These are phyloP conservation scores for Maccullochella peelii DNA, from an alignment of 2,113 vertebrate genomes.

Conservation along the genomic window DNA sequence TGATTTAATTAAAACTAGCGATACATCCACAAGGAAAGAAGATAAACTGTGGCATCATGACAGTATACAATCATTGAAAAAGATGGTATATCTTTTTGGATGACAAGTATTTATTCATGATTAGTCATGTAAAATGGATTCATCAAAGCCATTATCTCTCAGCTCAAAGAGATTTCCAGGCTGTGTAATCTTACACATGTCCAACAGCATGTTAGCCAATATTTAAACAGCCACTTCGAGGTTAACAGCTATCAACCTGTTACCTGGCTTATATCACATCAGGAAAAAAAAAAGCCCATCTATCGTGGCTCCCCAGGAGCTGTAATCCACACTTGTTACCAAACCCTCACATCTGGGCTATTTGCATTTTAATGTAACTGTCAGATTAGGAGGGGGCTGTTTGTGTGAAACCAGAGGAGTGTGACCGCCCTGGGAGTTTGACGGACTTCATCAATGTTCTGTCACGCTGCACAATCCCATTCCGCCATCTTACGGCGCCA, in stretches of 20 bases:
- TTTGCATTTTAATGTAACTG: slow-evolving; percentile 84
- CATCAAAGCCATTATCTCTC: slow-evolving; percentile 49
- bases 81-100: slow-evolving; percentile 36
- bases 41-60: slow-evolving; percentile 53
- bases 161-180: slow-evolving; percentile 48
- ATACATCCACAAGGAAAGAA: slow-evolving; percentile 23
- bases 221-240: slow-evolving; percentile 69
- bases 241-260: slow-evolving; percentile 75
- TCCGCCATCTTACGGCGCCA: slow-evolving; percentile 79
- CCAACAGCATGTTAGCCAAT: slow-evolving; percentile 44
- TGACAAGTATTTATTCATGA: slow-evolving; percentile 63
- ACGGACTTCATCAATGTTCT: slow-evolving; percentile 62
- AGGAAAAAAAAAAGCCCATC: neutral
- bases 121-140: slow-evolving; percentile 60
- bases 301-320: slow-evolving; percentile 48
- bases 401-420: slow-evolving; percentile 66
- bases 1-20: slow-evolving; percentile 69
- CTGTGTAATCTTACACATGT: slow-evolving; percentile 46
- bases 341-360: slow-evolving; percentile 75
- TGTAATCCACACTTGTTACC: slow-evolving; percentile 80
- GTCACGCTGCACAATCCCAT: slow-evolving; percentile 62
- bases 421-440: slow-evolving; percentile 71
- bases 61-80: slow-evolving; percentile 43
- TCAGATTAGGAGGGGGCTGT: slow-evolving; percentile 75
- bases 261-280: slow-evolving; percentile 59